Evolutionary conservation across 2,888 invertebrate genomes (phyloP), one percentile per base, ranked within the genome.

Genomic region (Clunio marinus): DNA sequence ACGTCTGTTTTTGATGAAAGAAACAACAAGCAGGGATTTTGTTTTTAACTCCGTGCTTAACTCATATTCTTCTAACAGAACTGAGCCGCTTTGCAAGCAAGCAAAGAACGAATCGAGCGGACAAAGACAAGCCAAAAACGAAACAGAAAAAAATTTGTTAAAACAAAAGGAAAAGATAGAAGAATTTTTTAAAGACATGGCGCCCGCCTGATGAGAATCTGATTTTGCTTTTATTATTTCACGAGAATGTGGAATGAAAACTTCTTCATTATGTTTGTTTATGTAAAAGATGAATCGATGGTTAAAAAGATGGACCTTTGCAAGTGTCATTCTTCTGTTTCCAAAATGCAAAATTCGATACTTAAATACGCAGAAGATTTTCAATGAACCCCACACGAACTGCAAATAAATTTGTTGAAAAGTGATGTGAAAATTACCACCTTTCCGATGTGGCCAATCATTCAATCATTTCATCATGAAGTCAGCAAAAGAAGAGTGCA

Each of bases 341-440:
- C n/a, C 35, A 32, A 32, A 13, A 8, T 32, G 7, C 35, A 32
- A 32, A 32, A 32, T 8, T 8, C 7, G 5, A 32, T 8, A 32
- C 35, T 32, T 32, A 32, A 32, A 32, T 32, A 5, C 5, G 35
- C 35, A 32, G 7, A 32, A 32, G 13, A 32, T 13, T 32, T 5
- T 13, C 35, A 32, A 32, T 13, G 22, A 51, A n/a, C 15, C 66
- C 51, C 55, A 66, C 66, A 66, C 46, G 66, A 51, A 66, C 17
- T 55, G 66, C 66, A 32, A 66, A 66, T 66, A 66, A 66, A 55
- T 66, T 66, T 66, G 66, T 66, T 66, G 66, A 66, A 66, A 66
- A 32, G 51, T 66, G 66, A 66, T 66, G 66, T 66, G 66, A 66
- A 66, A 66, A 55, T 66, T 65, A 65, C 25, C 66, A 66, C 66